phyloP scores from a whole-genome alignment of 2,113 vertebrate genomes.

The Mus pahari region DNA sequence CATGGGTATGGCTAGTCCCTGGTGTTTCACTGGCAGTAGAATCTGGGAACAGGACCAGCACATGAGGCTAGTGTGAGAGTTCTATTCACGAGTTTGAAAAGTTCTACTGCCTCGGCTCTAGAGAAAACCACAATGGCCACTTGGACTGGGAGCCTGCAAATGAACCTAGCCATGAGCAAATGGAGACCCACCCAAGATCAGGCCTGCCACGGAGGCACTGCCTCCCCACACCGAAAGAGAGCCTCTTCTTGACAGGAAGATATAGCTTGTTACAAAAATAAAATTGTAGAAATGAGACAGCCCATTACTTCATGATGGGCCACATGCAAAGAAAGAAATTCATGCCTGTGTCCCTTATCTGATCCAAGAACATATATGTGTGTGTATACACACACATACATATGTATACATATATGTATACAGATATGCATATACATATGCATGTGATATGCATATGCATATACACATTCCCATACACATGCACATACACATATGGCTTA shows the following conservation, averaged over 20 bases:
- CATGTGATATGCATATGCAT: no score
- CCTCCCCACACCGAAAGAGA: not conserved
- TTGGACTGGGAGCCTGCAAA: not conserved
- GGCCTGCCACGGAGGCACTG: not conserved
- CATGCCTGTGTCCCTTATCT: not conserved
- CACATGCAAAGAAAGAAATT: not conserved
- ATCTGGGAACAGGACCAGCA: not conserved
- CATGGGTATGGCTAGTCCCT: not conserved
- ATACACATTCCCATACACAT: not conserved
- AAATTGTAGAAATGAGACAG: not conserved
- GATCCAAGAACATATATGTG: not conserved
- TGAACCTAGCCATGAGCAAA: not conserved
- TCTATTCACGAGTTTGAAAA: accelerated
- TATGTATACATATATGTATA: no score
- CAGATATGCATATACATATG: no score
- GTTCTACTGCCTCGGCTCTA: not conserved
- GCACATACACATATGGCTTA: not conserved
- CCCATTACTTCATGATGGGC: not conserved
- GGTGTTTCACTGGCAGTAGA: no score
- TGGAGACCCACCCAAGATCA: not conserved
- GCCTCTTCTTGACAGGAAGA: not conserved
- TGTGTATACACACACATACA: not conserved
- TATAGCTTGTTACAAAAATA: not conserved
- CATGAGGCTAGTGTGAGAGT: not conserved
- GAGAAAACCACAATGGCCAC: not conserved